Percentiles rank a stretch among this genome's conserved stretches.
Evolutionary conservation across 2,888 invertebrate species (phyloP).

Genomic region (Morpho deidamia): DNA sequence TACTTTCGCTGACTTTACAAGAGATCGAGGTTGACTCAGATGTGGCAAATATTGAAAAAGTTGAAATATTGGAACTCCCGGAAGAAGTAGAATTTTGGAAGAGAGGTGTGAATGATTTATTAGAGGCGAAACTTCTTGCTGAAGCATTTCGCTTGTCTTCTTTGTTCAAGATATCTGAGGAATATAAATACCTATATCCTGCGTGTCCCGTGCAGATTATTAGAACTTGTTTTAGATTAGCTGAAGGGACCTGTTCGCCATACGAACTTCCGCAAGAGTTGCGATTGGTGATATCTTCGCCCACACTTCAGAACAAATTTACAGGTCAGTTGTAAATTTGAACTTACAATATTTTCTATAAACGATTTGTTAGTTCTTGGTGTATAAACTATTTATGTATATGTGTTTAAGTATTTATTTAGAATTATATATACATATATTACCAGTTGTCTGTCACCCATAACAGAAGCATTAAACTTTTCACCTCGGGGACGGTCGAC

Average conservation of each 20-base stretch:
- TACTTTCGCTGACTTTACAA: slow-evolving; percentile 53
- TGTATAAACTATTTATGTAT: too few species aligned
- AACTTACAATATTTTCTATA: background rate
- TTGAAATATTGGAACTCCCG: slow-evolving; percentile 53
- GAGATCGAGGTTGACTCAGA: slow-evolving; percentile 69
- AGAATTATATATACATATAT: too few species aligned
- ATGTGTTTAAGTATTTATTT: background rate
- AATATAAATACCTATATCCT: slow-evolving; percentile 50
- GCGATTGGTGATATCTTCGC: slow-evolving; percentile 73
- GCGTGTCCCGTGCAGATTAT: slow-evolving; percentile 76
- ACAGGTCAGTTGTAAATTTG: slow-evolving; percentile 42
- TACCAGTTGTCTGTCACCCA: too few species aligned
- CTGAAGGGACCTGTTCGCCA: slow-evolving; percentile 80
- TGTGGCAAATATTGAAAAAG: slow-evolving; percentile 60
- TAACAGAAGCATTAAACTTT: too few species aligned
- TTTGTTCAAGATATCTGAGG: slow-evolving; percentile 69
- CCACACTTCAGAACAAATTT: slow-evolving; percentile 52
- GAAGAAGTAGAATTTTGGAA: slow-evolving; percentile 63
- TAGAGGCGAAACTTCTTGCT: slow-evolving; percentile 77
- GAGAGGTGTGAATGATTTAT: slow-evolving; percentile 68
- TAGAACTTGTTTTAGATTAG: slow-evolving; percentile 80
- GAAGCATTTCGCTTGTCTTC: slow-evolving; percentile 79
- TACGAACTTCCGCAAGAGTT: slow-evolving; percentile 82
- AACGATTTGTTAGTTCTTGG: background rate
- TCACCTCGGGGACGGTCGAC: background rate